Base-by-base conservation (phyloP, 2,113 vertebrate species). In the Leuciscus idus region DNA sequence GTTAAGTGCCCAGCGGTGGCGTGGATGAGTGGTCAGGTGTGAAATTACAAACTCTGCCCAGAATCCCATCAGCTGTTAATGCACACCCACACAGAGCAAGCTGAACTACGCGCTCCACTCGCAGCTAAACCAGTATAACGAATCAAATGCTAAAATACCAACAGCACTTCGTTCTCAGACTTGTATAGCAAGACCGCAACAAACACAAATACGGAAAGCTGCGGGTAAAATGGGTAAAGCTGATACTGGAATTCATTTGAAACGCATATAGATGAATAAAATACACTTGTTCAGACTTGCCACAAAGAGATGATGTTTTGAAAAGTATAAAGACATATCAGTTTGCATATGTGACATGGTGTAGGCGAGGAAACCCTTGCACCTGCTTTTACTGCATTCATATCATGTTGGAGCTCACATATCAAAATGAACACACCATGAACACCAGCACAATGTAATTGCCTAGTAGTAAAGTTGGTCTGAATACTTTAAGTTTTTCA, bases 1-100 rank as follows among this genome's bases (percentile, higher is more conserved):
- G 86, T 89, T 89, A 89, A 89, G 85, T 81, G 85, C 50, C 84
- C 59, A 26, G 59, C 26, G 85, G 85, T 77, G 85, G 86, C 83
- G 64, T 87, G 77, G 88, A 85, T 89, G 83, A 89, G 88, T 89
- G 85, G 85, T 89, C 88, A 89, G 88, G 88, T 89, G 88, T 89
- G 85, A 89, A 89, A 89, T 89, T 89, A 85, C 82, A 89, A 89
- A 87, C 88, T 87, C 85, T 84, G 78, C 82, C 77, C 85, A 87
- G 86, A 89, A 87, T 66, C 70, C 85, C 85, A 89, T 88, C 89
- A 90, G 82, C 88, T 48, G 28, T 87, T 57, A 87, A 80, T 85
- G 78, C 85, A 79, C 87, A 90, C 85, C 46, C 55, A 90, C 82
- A 88, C 70, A 80, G 79, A 89, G 66, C 82, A 70, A 70, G 62